These are phyloP conservation scores for Allacma fusca DNA, from an alignment of 2,888 invertebrate species.

Conservation along the genomic window DNA sequence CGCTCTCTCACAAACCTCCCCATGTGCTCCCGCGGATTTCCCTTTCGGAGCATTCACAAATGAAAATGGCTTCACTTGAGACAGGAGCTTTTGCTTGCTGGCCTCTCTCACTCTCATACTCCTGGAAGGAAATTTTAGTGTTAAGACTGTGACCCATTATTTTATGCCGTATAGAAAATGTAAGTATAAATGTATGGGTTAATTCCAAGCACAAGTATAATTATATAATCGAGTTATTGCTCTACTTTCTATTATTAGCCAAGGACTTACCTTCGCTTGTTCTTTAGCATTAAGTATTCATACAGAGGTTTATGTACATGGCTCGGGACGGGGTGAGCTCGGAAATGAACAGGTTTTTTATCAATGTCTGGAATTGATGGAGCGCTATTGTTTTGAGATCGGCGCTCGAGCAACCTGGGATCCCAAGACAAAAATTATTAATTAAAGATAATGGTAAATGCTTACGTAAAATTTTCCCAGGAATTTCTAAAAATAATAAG, in stretches of 20 bases:
- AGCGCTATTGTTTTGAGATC: constrained; percentile 56
- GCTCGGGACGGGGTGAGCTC: constrained; percentile 58
- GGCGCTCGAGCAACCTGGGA: constrained; percentile 48
- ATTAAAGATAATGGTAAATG: too few species aligned
- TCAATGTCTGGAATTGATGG: constrained; percentile 52
- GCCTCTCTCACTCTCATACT: constrained; percentile 53
- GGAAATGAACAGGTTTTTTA: constrained; percentile 39
- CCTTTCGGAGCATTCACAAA: constrained; percentile 44
- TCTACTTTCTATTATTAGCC: too few species aligned
- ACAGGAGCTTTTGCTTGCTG: constrained; percentile 57
- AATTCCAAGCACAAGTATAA: too few species aligned
- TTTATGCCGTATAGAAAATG: too few species aligned
- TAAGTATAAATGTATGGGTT: too few species aligned
- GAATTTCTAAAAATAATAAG: neutral
- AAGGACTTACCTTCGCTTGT: constrained; percentile 56
- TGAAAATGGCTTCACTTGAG: constrained; percentile 61
- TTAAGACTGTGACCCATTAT: too few species aligned
- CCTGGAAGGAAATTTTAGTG: constrained; percentile 3
- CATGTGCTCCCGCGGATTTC: neutral
- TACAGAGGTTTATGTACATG: constrained; percentile 59
- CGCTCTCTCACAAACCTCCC: neutral
- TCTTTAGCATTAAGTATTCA: constrained; percentile 59
- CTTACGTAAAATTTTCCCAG: too few species aligned
- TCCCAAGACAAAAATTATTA: too few species aligned
- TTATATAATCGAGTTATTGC: too few species aligned